phyloP scores from a whole-genome alignment of 37 sponge, comb jelly and placozoan genomes.

The Petrosia ficiformis region DNA sequence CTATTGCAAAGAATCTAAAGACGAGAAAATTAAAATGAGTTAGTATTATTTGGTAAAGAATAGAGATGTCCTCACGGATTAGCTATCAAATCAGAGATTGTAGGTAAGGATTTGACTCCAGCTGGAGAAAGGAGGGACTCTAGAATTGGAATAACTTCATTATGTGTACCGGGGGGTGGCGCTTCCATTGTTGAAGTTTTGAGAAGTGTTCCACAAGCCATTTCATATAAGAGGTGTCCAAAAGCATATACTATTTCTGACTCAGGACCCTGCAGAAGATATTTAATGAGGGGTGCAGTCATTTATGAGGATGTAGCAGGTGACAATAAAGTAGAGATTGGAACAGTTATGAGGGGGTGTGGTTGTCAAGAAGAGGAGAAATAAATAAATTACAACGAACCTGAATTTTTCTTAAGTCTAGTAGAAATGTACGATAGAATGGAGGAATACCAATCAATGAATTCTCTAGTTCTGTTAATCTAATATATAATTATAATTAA shows the following conservation, averaged over 20 bases:
- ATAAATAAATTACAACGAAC: constrained; percentile 17
- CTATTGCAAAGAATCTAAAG: constrained; percentile 5
- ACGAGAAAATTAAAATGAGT: neutral
- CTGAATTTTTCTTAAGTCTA: constrained; percentile 56
- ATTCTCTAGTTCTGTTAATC: constrained; percentile 77
- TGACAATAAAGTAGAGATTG: no score
- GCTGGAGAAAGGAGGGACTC: constrained; percentile 28
- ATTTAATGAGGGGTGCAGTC: neutral
- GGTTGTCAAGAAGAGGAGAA: neutral
- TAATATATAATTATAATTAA: neutral
- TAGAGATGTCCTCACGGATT: constrained; percentile 42
- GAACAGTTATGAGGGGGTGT: no score
- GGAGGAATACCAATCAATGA: constrained; percentile 61
- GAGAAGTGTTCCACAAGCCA: constrained; percentile 43
- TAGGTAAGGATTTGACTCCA: constrained; percentile 63
- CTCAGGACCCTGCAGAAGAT: neutral
- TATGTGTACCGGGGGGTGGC: constrained; percentile 1
- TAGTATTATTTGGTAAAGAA: neutral
- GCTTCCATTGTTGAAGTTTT: constrained; percentile 44
- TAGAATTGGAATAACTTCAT: neutral
- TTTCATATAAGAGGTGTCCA: constrained; percentile 90
- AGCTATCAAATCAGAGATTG: constrained; percentile 38
- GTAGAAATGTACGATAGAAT: constrained; percentile 38
- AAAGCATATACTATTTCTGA: constrained; percentile 68
- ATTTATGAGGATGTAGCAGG: no score